A percentile compares a stretch with the other conserved stretches of the same genome.
phyloP scores from a whole-genome alignment of 1,140 invertebrate species.

The Glomeris maerens region DNA sequence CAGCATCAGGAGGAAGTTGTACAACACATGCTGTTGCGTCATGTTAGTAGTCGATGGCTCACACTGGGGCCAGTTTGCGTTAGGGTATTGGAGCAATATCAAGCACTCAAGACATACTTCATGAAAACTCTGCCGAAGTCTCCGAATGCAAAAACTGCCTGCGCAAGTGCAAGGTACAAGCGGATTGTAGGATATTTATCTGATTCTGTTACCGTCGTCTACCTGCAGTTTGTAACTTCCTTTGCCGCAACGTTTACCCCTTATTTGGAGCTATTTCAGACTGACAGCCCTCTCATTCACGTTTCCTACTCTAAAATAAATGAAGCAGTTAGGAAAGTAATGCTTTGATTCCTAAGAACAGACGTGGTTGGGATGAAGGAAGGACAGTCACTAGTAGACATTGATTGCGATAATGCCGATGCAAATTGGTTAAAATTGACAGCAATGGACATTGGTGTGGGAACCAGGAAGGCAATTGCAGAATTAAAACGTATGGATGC shows the following conservation, averaged over 20 bases:
- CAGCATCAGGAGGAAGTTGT: background rate
- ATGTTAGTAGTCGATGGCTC: background rate
- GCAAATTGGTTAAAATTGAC: no score
- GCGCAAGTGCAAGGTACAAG: background rate
- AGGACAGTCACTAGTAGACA: background rate
- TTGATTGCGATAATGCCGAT: background rate
- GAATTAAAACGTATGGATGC: no score
- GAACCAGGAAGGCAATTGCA: no score
- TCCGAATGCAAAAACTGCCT: background rate
- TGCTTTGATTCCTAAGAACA: background rate
- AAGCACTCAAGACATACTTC: background rate
- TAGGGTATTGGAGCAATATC: conserved; percentile 1
- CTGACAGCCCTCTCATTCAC: background rate
- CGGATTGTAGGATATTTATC: background rate
- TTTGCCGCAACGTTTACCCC: background rate
- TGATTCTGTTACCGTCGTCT: background rate
- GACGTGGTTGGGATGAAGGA: background rate
- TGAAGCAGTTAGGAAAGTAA: background rate
- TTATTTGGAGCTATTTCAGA: background rate
- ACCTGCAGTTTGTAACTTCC: background rate
- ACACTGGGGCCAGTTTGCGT: background rate
- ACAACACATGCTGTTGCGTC: background rate
- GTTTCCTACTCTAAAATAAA: background rate
- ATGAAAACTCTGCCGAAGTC: background rate
- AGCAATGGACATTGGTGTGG: no score